A percentile compares a stretch with the other conserved stretches of the same genome.
These are phyloP conservation scores for Blastobasis lacticolella DNA, from an alignment of 2,888 invertebrate species.

Conservation along the genomic window DNA sequence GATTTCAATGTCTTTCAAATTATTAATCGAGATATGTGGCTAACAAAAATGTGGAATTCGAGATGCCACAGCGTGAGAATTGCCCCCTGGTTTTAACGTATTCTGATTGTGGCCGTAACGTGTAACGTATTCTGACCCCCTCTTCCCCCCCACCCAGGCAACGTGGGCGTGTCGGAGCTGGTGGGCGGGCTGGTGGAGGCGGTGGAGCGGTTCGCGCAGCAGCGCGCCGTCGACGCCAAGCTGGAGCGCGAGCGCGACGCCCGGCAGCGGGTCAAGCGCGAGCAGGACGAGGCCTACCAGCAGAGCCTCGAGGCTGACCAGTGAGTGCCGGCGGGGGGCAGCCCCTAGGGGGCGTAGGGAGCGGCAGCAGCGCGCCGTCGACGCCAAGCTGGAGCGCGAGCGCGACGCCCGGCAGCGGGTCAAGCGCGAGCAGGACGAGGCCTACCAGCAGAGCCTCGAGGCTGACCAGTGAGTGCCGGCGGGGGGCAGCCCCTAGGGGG, in stretches of 20 bases:
- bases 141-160: conserved; percentile 68
- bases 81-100: too few species aligned
- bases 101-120: too few species aligned
- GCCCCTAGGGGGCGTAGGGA: too few species aligned
- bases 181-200: conserved; percentile 90
- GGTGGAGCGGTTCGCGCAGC: conserved; percentile 88
- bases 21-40: too few species aligned
- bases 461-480: too few species aligned
- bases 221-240: conserved; percentile 82
- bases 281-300: conserved; percentile 96
- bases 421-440: conserved; percentile 94
- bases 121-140: too few species aligned
- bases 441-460: conserved; percentile 54
- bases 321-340: conserved; percentile 33
- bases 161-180: conserved; percentile 91
- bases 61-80: too few species aligned
- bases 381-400: conserved; percentile 90
- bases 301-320: conserved; percentile 90
- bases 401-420: conserved; percentile 91
- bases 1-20: too few species aligned
- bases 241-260: conserved; percentile 93
- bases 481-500: too few species aligned
- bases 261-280: conserved; percentile 90
- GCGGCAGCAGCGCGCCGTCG: conserved; percentile 83
- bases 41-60: too few species aligned